Percentiles rank a stretch among this genome's conserved stretches.
phyloP scores from a whole-genome alignment of 2,888 invertebrate genomes.

The Nephrotoma guestfalica region DNA sequence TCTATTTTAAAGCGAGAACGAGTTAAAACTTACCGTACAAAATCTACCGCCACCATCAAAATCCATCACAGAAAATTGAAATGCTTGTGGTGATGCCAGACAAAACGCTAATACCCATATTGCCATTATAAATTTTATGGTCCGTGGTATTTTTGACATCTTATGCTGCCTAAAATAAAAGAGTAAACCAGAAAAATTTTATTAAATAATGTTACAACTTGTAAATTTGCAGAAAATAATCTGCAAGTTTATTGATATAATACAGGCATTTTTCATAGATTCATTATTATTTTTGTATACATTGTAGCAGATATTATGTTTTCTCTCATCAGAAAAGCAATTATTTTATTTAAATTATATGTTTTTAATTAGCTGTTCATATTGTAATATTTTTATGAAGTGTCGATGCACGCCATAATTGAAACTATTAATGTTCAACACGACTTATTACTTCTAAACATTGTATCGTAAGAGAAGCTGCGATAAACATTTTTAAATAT shows the following conservation, averaged over 20 bases:
- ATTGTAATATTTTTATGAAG: neutral
- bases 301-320: neutral
- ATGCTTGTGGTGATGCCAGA: slow-evolving; percentile 57
- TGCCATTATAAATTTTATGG: slow-evolving; percentile 60
- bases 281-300: too few relatives aligned
- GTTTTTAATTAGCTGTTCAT: neutral
- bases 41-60: slow-evolving; percentile 22
- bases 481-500: too few relatives aligned
- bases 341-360: neutral
- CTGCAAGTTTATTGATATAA: neutral
- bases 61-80: slow-evolving; percentile 29
- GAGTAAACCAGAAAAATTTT: neutral
- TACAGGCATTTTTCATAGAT: too few relatives aligned
- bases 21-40: slow-evolving; percentile 25
- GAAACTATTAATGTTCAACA: neutral
- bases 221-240: neutral
- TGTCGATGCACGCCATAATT: neutral
- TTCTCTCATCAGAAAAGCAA: neutral
- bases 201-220: neutral
- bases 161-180: slow-evolving; percentile 42
- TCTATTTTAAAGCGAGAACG: neutral
- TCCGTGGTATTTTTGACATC: slow-evolving; percentile 75
- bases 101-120: slow-evolving; percentile 69
- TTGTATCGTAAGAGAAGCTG: too few relatives aligned
- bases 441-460: neutral